Conservation (phyloP, 2,797 vertebrate species). For the Limnodromus scolopaceus region DNA sequence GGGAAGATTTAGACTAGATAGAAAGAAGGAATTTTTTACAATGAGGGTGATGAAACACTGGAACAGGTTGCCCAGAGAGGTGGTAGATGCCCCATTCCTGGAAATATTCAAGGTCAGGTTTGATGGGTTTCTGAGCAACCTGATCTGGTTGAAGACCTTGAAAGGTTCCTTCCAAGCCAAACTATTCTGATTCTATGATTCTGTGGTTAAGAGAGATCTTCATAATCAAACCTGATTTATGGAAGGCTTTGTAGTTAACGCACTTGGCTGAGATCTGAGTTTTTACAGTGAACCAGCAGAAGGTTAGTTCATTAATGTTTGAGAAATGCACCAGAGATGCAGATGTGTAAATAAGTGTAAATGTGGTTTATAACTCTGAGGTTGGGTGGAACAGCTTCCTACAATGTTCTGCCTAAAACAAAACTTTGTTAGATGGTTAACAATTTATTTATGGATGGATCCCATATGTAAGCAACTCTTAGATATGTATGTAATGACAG, state of each 20-base stretch:
- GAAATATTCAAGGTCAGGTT: not conserved
- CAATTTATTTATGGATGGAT: not conserved
- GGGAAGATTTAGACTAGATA: not conserved
- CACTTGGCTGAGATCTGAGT: not conserved
- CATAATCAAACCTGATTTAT: not conserved
- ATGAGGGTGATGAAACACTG: not conserved
- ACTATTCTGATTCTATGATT: not conserved
- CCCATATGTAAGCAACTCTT: not conserved
- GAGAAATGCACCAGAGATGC: not conserved
- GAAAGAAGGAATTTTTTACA: not conserved
- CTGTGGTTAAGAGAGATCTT: not conserved
- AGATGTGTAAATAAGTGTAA: not conserved
- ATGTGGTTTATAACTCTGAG: not conserved
- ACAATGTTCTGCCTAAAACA: not conserved
- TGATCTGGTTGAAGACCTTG: not conserved
- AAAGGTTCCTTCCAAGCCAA: not conserved
- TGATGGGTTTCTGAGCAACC: not conserved
- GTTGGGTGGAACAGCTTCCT: not conserved
- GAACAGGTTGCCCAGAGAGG: not conserved
- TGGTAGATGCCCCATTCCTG: not conserved
- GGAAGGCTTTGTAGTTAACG: not conserved
- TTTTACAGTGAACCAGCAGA: not conserved
- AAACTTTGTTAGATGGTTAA: not conserved
- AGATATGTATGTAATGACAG: not conserved
- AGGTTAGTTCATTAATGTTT: not conserved